Conservation (phyloP, 2,113 vertebrate genomes). For the Pachyramphus minor region DNA sequence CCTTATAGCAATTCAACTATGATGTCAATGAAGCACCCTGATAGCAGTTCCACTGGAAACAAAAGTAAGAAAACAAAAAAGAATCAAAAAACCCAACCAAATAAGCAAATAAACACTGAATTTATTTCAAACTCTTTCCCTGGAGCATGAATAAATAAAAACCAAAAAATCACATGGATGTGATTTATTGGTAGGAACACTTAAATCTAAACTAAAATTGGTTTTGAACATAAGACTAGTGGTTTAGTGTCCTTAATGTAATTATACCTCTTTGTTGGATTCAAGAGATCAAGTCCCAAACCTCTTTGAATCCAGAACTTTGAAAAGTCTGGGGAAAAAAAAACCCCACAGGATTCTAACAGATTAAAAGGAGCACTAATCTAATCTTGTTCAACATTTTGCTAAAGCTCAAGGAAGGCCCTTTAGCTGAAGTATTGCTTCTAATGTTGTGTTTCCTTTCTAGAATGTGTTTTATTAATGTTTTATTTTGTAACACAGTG, state of each 20-base stretch:
- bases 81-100: fast-evolving
- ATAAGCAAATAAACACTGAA: neutral
- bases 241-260: neutral
- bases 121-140: neutral
- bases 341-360: neutral
- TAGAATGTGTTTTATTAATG: neutral
- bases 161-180: neutral
- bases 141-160: neutral
- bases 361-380: neutral
- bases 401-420: neutral
- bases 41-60: neutral
- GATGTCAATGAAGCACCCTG: neutral
- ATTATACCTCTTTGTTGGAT: neutral
- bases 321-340: neutral
- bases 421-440: neutral
- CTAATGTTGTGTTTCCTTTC: neutral
- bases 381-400: neutral
- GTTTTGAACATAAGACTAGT: neutral
- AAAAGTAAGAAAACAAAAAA: neutral
- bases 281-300: neutral
- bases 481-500: neutral
- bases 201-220: neutral
- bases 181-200: neutral
- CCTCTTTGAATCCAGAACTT: neutral
- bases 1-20: neutral